Evolutionary conservation across 2,797 vertebrate genomes (phyloP), one percentile per base, ranked within the genome.

Genomic region (Sphenopsis melanotis): DNA sequence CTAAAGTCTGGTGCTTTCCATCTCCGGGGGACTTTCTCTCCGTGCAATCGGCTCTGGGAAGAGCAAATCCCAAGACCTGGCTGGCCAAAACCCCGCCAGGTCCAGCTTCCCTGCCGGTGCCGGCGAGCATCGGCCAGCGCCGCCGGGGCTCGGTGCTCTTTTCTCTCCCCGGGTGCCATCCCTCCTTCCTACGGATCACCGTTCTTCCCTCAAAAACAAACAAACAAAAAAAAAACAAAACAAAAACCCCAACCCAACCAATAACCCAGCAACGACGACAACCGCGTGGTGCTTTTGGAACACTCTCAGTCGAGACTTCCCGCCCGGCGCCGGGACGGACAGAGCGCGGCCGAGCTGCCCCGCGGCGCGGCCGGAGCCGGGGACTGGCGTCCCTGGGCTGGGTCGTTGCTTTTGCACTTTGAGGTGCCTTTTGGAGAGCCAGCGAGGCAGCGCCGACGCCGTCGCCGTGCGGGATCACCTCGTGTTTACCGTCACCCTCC

Each of bases 401-500:
- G 65, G 82, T 95, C 80, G 84, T 90, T 91, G 84, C 57, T 94
- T 97, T 97, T 97, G 97, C 96, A 97, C 97, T 96, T 96, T 84
- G 70, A 80, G 97, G 98, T 98, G 98, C 98, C 98, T 98, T 98
- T 97, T 95, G 90, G 95, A 92, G 94, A 94, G 86, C 87, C 71
- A 91, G 94, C 44, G 60, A 95, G 94, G 89, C 85, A 87, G 93
- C 90, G 96, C 97, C 88, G 94, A 89, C 83, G 90, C 88, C 94
- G 59, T 64, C 75, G 59, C 84, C 95, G 86, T 81, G 92, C 65
- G 44, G 94, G 68, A 55, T 93, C 95, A 91, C 84, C 83, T 85
- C 87, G 97, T 96, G 97, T 98, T 98, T 97, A 96, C 98, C 96
- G 97, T 97, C 97, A 82, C 87, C 95, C 96, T 97, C 96, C 92